Base-by-base conservation (phyloP, 2,888 invertebrate genomes). In the Sepioteuthis lessoniana region DNA sequence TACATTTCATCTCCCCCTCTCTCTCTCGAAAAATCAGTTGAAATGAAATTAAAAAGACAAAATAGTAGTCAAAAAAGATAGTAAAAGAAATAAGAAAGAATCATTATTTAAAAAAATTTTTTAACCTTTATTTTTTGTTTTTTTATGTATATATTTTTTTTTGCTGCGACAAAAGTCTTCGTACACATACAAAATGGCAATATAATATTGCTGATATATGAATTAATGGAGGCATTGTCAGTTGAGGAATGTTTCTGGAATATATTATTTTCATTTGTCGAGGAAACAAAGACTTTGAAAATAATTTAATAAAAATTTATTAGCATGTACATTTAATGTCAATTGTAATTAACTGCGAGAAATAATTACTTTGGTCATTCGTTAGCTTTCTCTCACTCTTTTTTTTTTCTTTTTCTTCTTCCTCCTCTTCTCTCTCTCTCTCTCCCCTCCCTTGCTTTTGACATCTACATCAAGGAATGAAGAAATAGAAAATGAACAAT, bases 271-370 rank as follows among this genome's bases (percentile, higher is more conserved):
- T 35, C 76, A 76, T 76, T 76, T 76, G 76, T 76, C 16, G 16
- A 35, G 76, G n/a, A 76, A 76, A 76, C 76, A 76, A 76, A 76
- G 76, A n/a, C 76, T 31, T 60, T n/a, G n/a, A 76, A 76, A 76
- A 76, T 76, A 76, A 76, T 76, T 76, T 76, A 76, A 76, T 76
- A 76, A 76, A 76, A 76, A 76, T 76, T 76, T 76, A 76, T 76
- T 76, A 76, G 76, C 76, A 76, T 76, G 76, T 76, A 76, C 76
- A 76, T 76, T 76, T 76, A 76, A 76, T 76, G 76, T 76, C 76
- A 76, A 76, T 76, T 76, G 76, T 76, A 76, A 76, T 76, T 76
- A 76, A 76, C 76, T 76, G n/a, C 76, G n/a, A 55, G 76, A 76
- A 76, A 76, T 76, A 76, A 76, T 76, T 76, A 76, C n/a, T 76